These are phyloP conservation scores for Pinctada fucata DNA, from an alignment of 2,888 invertebrate species.

Conservation along the genomic window DNA sequence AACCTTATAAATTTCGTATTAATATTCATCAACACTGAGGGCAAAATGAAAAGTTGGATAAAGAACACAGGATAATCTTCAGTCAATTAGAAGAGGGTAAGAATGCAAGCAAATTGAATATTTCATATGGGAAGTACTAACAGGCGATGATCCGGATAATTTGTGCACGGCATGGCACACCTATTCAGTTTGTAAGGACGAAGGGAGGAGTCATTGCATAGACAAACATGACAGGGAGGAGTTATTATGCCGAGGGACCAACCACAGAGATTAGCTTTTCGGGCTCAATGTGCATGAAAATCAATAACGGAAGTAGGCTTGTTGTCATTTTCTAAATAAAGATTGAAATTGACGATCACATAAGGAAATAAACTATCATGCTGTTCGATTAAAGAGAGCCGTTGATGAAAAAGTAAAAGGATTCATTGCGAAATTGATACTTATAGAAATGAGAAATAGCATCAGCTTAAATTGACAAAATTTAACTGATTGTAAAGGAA, in stretches of 20 bases:
- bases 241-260: not conserved
- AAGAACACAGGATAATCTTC: not conserved
- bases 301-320: not conserved
- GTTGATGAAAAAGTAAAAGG: too few relatives aligned
- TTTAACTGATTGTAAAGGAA: too few relatives aligned
- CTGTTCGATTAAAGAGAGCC: too few relatives aligned
- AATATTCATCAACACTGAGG: not conserved
- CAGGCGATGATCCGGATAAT: not conserved
- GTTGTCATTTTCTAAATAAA: not conserved
- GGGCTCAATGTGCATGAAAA: not conserved
- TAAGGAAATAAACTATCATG: too few relatives aligned
- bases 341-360: too few relatives aligned
- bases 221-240: not conserved
- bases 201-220: not conserved
- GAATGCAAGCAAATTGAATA: not conserved
- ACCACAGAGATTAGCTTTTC: not conserved
- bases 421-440: too few relatives aligned
- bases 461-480: too few relatives aligned
- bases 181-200: not conserved
- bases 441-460: too few relatives aligned
- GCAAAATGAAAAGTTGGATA: not conserved
- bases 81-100: not conserved
- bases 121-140: conserved; percentile 2
- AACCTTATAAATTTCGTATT: not conserved
- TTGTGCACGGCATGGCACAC: conserved; percentile 3